These are phyloP conservation scores for Acronicta alni DNA, from an alignment of 2,888 invertebrate genomes.

Conservation along the genomic window DNA sequence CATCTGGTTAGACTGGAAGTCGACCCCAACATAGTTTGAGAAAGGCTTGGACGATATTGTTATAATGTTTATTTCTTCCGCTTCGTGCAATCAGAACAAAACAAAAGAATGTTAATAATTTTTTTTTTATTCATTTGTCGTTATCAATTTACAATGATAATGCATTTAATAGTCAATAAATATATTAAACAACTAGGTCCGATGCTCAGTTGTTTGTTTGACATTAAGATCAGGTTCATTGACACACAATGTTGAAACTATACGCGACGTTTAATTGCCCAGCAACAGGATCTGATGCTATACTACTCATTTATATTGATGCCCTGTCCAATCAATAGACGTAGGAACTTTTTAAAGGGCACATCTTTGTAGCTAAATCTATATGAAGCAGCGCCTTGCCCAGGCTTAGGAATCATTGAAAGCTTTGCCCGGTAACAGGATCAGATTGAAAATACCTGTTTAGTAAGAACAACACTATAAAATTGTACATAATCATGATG, in stretches of 20 bases:
- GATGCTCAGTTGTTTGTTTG: constrained; percentile 26
- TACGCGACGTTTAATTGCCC: constrained; percentile 3
- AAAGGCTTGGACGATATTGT: no score
- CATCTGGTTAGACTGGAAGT: no score
- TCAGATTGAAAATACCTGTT: no score
- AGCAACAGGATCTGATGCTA: constrained; percentile 15
- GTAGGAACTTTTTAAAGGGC: not conserved
- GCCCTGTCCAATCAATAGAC: not conserved
- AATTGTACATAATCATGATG: no score
- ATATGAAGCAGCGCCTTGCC: not conserved
- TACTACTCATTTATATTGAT: constrained; percentile 5
- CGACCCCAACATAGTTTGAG: no score
- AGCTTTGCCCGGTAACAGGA: not conserved
- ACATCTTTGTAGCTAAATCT: not conserved
- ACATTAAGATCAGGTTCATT: constrained; percentile 34
- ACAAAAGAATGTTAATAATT: no score
- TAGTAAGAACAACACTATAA: no score
- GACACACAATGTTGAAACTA: constrained; percentile 29
- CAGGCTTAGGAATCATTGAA: not conserved
- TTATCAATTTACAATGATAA: constrained; percentile 19
- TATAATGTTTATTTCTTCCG: no score
- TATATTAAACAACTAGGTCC: constrained; percentile 1
- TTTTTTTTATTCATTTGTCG: not conserved
- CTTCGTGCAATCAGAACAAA: no score
- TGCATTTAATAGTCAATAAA: constrained; percentile 4